Evolutionary conservation across 2,797 vertebrate genomes (phyloP), one percentile per base, ranked within the genome.

Genomic region (Neopelma chrysocephalum): DNA sequence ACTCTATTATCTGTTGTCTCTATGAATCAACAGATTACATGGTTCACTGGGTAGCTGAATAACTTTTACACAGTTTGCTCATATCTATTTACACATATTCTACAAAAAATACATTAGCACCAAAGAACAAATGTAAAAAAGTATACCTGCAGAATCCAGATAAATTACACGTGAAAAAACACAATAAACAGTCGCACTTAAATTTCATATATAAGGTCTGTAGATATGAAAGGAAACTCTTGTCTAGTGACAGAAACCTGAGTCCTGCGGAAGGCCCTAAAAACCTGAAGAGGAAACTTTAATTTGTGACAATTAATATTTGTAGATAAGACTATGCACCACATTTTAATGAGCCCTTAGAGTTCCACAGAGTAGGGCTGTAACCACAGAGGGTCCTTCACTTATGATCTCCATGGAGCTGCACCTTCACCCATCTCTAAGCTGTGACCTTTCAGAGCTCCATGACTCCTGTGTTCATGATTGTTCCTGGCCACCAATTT

Each of bases 1-100:
- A 98, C 98, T 98, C 98, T 98, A 98, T 98, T 98, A 98, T 98
- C 98, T 98, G 98, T 97, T 98, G 98, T 98, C 98, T 98, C 97
- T 97, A 97, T 97, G 97, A 98, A 97, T 97, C 97, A 98, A 98
- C 98, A 98, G 97, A 98, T 98, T 98, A 98, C 97, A 98, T 96
- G 98, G 98, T 98, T 98, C 98, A 98, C 97, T 96, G 98, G 95
- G 91, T 96, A 97, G 96, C 98, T 97, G 98, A 98, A 97, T 98
- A 98, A 98, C 97, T 98, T 97, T 97, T 97, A 98, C 98, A 98
- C 97, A 97, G 98, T 98, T 98, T 98, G 97, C 93, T 98, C 98
- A 96, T 98, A 97, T 97, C 98, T 98, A 98, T 98, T 98, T 98
- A 96, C 98, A 98, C 98, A 96, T 98, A 97, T 97, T 97, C 96